Base-by-base conservation (phyloP, 1,140 invertebrate species). In the Macrobrachium rosenbergii region DNA sequence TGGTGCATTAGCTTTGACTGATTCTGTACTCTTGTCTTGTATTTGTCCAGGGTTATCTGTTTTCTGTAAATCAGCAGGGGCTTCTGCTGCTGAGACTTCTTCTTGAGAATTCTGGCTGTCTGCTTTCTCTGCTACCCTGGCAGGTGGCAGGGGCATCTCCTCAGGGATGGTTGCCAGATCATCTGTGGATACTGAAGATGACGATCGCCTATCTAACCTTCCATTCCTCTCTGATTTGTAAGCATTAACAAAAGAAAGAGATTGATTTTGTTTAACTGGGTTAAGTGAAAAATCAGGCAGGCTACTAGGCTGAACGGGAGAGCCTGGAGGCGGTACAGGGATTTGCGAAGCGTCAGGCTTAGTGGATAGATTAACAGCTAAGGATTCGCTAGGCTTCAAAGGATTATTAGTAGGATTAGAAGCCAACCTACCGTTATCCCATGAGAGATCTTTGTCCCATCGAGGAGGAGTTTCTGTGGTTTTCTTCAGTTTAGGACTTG, bases 161-260 rank as follows among this genome's bases (percentile, higher is more conserved):
- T 79, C 83, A 60, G 78, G 67, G 28, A 72, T 73, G 64, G 85
- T 45, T 75, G 85, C 69, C 78, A 80, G 85, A 45, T 60, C 85
- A 87, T 87, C 85, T 87, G 85, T 87, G 78, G 85, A 87, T 69
- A 87, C 78, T 86, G 77, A 85, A 67, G 23, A 85, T 79, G 83
- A 85, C 43, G 64, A 21, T 76, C 77, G 83, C 83, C 75, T 85
- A 85, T 85, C 83, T 86, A 77, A 86, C 77, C 83, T 77, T 86
- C 77, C 83, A 59, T 72, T 80, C 62, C 45, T 84, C 62, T 84
- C 75, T 64, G 75, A 84, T 78, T 84, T 78, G 69, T 72, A 43
- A 23, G 69, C 21, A 28, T 72, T 72, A 60, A 77, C 60, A 78
- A 62, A 62, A 64, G 83, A 62, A 77, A 67, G 60, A 78, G 62